Conservation (phyloP, 2,113 vertebrate genomes). For the Aythya baeri region DNA sequence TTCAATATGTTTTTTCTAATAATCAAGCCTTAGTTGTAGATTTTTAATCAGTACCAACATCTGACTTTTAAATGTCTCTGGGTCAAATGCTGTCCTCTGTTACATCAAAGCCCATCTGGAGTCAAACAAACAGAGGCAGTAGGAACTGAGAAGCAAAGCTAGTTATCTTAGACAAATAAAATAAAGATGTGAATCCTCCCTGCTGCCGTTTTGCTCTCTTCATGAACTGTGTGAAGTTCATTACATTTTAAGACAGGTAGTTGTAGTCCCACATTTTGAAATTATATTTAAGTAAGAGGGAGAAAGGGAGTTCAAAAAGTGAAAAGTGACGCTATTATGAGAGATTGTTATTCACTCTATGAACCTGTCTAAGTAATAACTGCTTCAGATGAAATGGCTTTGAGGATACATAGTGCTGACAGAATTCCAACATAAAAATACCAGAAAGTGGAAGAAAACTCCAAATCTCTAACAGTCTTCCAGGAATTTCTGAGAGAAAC, state of each 20-base stretch:
- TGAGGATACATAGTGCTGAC: conserved; percentile 4
- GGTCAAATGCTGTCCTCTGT: neutral
- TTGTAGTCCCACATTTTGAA: neutral
- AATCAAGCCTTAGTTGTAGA: neutral
- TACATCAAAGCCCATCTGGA: neutral
- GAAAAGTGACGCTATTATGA: neutral
- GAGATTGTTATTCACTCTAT: neutral
- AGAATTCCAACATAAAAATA: conserved; percentile 17
- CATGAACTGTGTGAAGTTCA: neutral
- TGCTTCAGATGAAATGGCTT: neutral
- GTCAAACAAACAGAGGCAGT: neutral
- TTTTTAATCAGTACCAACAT: neutral
- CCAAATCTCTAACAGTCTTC: neutral
- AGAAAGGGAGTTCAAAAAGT: neutral
- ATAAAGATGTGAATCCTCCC: neutral
- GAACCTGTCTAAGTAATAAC: neutral
- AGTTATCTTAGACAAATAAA: neutral
- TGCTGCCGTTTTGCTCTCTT: neutral
- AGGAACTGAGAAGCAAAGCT: neutral
- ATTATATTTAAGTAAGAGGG: neutral
- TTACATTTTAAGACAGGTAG: neutral
- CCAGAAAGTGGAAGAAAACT: neutral
- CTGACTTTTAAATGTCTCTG: neutral
- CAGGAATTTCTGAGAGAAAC: neutral
- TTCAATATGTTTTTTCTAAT: neutral